phyloP scores from a whole-genome alignment of 1,140 invertebrate species.

The Phymorhynchus buccinoides region DNA sequence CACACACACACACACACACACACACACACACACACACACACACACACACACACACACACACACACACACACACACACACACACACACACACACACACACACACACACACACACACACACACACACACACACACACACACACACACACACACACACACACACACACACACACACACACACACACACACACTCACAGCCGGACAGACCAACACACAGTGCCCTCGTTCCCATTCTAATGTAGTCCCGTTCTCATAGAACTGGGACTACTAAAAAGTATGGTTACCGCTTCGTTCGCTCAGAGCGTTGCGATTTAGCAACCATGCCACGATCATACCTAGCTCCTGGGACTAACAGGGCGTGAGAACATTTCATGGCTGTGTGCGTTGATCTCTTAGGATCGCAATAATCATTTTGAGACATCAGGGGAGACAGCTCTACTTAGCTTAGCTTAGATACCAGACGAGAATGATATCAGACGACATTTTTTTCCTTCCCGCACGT shows the following conservation, averaged over 20 bases:
- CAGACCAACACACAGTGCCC: neutral
- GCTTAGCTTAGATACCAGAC: neutral
- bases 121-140: slow-evolving; percentile 3
- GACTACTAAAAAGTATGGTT: too few species aligned
- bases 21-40: neutral
- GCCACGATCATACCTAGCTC: too few species aligned
- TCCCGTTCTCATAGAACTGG: too few species aligned
- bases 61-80: slow-evolving; percentile 3
- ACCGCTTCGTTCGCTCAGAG: too few species aligned
- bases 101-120: slow-evolving; percentile 3
- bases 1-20: neutral
- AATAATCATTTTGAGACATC: neutral
- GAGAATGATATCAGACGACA: slow-evolving; percentile 6
- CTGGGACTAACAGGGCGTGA: neutral
- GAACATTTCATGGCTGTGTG: neutral
- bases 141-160: slow-evolving; percentile 8
- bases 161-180: neutral
- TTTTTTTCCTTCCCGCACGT: neutral
- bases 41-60: neutral
- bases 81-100: neutral
- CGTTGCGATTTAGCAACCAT: too few species aligned
- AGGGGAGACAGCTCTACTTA: neutral
- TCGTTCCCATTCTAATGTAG: too few species aligned
- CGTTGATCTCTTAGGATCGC: neutral
- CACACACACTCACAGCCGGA: slow-evolving; percentile 2